Evolutionary conservation across 2,888 invertebrate genomes (phyloP), one percentile per base, ranked within the genome.

Genomic region (Tetanocera ferruginea): DNA sequence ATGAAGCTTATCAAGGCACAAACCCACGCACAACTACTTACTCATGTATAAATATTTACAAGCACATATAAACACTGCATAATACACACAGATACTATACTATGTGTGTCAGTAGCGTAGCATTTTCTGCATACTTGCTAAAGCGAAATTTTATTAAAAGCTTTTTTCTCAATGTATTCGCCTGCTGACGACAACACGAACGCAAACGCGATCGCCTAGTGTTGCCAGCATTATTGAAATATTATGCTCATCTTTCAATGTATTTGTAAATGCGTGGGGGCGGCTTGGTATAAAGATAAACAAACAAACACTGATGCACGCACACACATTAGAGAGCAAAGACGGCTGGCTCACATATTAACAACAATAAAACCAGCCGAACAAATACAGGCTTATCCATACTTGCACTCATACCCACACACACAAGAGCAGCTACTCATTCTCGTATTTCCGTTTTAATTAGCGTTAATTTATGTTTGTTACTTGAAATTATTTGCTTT

Each of bases 391-490:
- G 43, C 43, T 43, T 43, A 43, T 11, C 11, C 11, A 11, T 43
- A 43, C 14, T 43, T 43, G 43, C 43, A 43, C 43, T 43, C 43
- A 43, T 14, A 43, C 43, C n/a, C 52, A 52, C 5, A 19, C 55
- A 55, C 52, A 52, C 17, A 5, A 19, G 19, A 55, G 6, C 14
- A 49, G 8, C 6, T 14, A 19, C 55, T n/a, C 1, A 55, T 55
- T 23, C 19, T 55, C 55, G 67, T 3, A 34, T 57, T 57, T 71
- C 37, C 31, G 19, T 57, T 71, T 71, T 71, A 71, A 71, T 71
- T 71, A 71, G 71, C 71, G 34, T 55, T 55, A 55, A 71, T 71
- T 71, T 71, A 71, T 71, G 57, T 31, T 52, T 19, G 34, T 25
- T 23, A n/a, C 67, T 19, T 19, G 23, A 43, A 49, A 43, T 67